These are phyloP conservation scores for Hyles euphorbiae DNA, from an alignment of 1,140 invertebrate genomes.

Conservation along the genomic window DNA sequence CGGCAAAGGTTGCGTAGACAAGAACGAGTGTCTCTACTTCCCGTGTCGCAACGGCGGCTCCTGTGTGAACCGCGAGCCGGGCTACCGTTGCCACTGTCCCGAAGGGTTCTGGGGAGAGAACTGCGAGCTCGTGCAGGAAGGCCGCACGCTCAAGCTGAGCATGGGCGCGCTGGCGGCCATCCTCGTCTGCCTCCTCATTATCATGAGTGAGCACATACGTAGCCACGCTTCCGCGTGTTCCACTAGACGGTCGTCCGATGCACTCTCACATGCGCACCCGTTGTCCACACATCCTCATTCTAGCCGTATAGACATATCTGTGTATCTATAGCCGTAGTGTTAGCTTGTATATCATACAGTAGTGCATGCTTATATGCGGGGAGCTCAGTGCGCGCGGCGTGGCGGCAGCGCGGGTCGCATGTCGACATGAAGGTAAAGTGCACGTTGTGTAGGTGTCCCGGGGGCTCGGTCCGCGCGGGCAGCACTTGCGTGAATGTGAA, in stretches of 20 bases:
- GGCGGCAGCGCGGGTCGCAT: conserved; percentile 12
- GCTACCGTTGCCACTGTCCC: conserved; percentile 89
- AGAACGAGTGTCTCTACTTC: conserved; percentile 94
- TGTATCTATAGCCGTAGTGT: conserved; percentile 46
- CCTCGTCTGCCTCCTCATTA: conserved; percentile 94
- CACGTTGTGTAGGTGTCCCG: conserved; percentile 80
- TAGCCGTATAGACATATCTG: conserved; percentile 31
- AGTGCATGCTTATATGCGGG: conserved; percentile 52
- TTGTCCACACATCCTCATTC: conserved; percentile 47
- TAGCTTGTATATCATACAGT: conserved; percentile 29
- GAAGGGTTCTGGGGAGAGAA: conserved; percentile 95
- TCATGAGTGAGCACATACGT: conserved; percentile 87
- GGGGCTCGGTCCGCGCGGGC: conserved; percentile 79
- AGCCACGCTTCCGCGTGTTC: conserved; percentile 45
- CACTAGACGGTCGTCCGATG: conserved; percentile 27
- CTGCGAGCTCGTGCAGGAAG: conserved; percentile 94
- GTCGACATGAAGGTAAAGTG: conserved; percentile 40
- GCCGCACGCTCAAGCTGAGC: conserved; percentile 93
- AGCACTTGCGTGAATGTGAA: conserved; percentile 84
- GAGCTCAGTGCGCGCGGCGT: conserved; percentile 58
- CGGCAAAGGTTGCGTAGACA: conserved; percentile 93
- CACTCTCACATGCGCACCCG: conserved; percentile 46
- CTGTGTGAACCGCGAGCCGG: conserved; percentile 92
- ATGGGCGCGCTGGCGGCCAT: conserved; percentile 96
- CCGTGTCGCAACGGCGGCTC: conserved; percentile 94